Conservation (phyloP, 2,113 vertebrate species). For the Puntigrus tetrazona region DNA sequence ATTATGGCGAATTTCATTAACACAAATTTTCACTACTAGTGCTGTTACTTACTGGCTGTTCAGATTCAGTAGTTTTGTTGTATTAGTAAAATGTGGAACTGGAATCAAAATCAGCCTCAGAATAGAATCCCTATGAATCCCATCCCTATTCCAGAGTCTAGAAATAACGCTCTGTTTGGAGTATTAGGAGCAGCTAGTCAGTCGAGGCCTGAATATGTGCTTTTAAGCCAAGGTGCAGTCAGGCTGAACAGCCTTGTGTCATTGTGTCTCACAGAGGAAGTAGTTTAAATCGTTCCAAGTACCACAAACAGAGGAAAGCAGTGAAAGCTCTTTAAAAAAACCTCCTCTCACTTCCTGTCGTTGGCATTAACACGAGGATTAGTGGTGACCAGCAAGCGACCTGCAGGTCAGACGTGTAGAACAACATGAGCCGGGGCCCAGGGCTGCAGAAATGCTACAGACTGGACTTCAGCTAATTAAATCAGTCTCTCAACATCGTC, state of each 20-base stretch:
- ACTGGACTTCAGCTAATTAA: background rate
- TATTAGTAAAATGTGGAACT: background rate
- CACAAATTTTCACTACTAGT: too few relatives aligned
- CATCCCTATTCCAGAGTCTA: background rate
- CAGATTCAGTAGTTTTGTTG: background rate
- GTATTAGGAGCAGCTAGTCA: background rate
- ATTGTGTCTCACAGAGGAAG: slow-evolving; percentile 79
- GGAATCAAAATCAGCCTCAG: background rate
- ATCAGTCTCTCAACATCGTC: background rate
- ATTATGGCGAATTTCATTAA: too few relatives aligned
- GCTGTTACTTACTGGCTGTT: background rate
- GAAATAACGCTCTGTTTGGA: background rate
- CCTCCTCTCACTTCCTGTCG: slow-evolving; percentile 80
- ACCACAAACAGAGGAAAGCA: slow-evolving; percentile 75
- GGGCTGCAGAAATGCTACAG: background rate
- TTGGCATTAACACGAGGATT: slow-evolving; percentile 77
- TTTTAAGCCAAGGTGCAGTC: slow-evolving; percentile 20
- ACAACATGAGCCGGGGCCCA: slow-evolving; percentile 41
- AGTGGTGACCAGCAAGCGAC: slow-evolving; percentile 77
- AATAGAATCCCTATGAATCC: background rate
- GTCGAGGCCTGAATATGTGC: background rate
- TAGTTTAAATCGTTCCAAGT: slow-evolving; percentile 80
- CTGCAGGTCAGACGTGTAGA: slow-evolving; percentile 72
- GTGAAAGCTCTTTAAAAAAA: slow-evolving; percentile 70
- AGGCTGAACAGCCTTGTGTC: slow-evolving; percentile 72